Evolutionary conservation across 2,888 invertebrate genomes (phyloP).

Genomic region (Galerucella calmariensis): DNA sequence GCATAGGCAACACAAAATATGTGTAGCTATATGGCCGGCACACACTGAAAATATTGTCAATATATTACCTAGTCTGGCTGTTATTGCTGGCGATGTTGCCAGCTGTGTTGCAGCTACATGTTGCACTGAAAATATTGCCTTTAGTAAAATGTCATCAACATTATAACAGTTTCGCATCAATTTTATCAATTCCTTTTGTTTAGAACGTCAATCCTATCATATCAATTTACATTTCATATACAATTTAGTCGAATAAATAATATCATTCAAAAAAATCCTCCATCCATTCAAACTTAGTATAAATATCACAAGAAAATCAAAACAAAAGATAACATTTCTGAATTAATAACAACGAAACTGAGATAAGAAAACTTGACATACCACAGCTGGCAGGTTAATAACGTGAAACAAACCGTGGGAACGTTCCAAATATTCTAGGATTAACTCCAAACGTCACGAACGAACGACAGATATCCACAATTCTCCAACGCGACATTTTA

Average conservation of each 20-base stretch:
- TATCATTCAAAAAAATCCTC: neutral
- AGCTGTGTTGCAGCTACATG: too few relatives aligned
- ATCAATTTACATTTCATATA: too few relatives aligned
- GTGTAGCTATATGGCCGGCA: too few relatives aligned
- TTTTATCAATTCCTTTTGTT: too few relatives aligned
- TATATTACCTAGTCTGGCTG: too few relatives aligned
- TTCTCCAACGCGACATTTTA: constrained; percentile 39
- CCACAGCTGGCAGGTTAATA: constrained; percentile 19
- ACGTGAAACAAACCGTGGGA: constrained; percentile 30
- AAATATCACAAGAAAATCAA: neutral
- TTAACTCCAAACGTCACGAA: constrained; percentile 32
- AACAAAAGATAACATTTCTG: neutral
- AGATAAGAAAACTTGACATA: constrained; percentile 22
- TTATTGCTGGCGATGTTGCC: too few relatives aligned
- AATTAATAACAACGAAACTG: constrained; percentile 14
- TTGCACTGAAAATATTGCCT: too few relatives aligned
- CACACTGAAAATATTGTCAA: too few relatives aligned
- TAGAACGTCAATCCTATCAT: too few relatives aligned
- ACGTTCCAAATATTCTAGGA: constrained; percentile 21
- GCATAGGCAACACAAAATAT: too few relatives aligned
- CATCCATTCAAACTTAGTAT: neutral
- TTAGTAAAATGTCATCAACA: too few relatives aligned
- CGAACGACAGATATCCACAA: constrained; percentile 39
- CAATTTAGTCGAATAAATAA: neutral
- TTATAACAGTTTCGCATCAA: too few relatives aligned